Conservation (phyloP, 35 echinoderm and acorn worm genomes). For the Anneissia japonica region DNA sequence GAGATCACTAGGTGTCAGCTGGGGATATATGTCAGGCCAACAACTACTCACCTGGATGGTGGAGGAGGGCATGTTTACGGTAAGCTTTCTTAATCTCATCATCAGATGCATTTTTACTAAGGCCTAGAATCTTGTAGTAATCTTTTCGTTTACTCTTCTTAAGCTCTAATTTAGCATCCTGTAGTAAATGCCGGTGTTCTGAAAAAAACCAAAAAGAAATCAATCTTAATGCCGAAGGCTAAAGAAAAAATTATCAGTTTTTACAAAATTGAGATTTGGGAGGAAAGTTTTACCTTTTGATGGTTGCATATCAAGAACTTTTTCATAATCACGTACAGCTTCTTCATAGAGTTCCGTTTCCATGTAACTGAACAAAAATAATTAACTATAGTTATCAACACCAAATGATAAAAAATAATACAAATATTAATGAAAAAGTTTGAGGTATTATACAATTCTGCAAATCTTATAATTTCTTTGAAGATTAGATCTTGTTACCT, state of each 20-base stretch:
- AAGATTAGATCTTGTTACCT: too few species aligned
- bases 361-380: slow-evolving; percentile 50
- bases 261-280: background rate
- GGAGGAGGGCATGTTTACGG: slow-evolving; percentile 83
- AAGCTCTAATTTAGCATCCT: slow-evolving; percentile 82
- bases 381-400: too few species aligned
- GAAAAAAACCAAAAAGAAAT: background rate
- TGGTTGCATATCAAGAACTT: slow-evolving; percentile 79
- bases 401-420: too few species aligned
- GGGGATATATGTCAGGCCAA: too few species aligned
- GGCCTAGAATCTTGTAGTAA: slow-evolving; percentile 77
- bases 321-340: slow-evolving; percentile 90
- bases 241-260: background rate
- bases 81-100: slow-evolving; percentile 99
- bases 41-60: slow-evolving; percentile 97
- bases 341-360: slow-evolving; percentile 87
- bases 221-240: background rate
- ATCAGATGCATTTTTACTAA: slow-evolving; percentile 69
- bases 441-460: too few species aligned
- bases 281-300: slow-evolving; percentile 55
- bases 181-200: slow-evolving; percentile 72
- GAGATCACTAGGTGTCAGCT: too few species aligned
- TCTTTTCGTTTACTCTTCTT: slow-evolving; percentile 99
- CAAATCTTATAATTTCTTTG: too few species aligned
- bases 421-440: too few species aligned